Evolutionary conservation across 2,888 invertebrate genomes (phyloP), one percentile per base, ranked within the genome.

Genomic region (Parasteatoda lunata): DNA sequence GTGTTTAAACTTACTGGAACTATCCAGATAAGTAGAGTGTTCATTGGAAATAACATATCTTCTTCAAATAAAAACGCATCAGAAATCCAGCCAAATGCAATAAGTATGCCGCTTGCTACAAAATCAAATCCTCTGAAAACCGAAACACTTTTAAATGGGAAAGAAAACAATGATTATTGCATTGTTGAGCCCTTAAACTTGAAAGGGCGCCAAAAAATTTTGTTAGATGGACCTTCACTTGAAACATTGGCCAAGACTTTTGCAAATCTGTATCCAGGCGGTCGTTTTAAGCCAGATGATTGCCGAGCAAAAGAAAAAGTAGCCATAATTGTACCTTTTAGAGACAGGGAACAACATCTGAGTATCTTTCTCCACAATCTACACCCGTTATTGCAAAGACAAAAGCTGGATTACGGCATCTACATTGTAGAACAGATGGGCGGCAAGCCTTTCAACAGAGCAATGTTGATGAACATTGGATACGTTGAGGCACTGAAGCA

Each of bases 401-500:
- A 99, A 92, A 96, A 96, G 92, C 93, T 98, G 89, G 97, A 98
- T 91, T 99, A 98, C 92, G 96, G 96, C 84, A 97, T 99, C 91
- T 97, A 96, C 92, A 94, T 98, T 72, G 94, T 98, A 59, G 98
- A 99, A 92, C 97, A 98, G 93, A 95, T 68, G 30, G 89, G 89
- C 6, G 90, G 13, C 49, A n/a, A 7, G 7, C 9, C 47, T 69
- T 98, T 98, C 92, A 98, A 98, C 93, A 94, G 97, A 84, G 99
- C 98, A 3, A 96, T 97, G 94, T 93, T 99, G 89, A 97, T 99
- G 96, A 99, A 99, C 93, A 95, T 99, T 48, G 99, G 99, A 9
- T 98, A 95, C 92, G 94, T 94, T 89, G 98, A 99, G 92, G 97
- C 97, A 45, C 93, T 96, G 91, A 96, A 96, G 89, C 90, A 91